These are phyloP conservation scores for Rattus rattus DNA, from an alignment of 2,113 vertebrate genomes.

Conservation along the genomic window DNA sequence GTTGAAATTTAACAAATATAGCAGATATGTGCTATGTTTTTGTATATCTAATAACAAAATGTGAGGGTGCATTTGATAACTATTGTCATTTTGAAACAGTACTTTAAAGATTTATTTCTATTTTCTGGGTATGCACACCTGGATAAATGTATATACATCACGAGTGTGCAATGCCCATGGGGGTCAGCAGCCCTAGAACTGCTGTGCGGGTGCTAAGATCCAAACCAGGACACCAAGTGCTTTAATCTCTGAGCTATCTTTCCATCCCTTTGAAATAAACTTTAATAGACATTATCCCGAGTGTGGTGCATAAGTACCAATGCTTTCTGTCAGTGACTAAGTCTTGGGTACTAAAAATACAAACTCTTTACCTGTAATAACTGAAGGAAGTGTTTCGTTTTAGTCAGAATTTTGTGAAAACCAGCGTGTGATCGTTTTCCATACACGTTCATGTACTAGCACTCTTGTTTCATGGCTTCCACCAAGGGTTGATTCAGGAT, in stretches of 20 bases:
- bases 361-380: not conserved
- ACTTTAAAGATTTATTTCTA: not conserved
- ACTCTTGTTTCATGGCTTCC: not conserved
- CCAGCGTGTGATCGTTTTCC: not conserved
- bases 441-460: not conserved
- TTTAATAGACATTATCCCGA: not conserved
- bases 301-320: not conserved
- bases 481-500: not conserved
- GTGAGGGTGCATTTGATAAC: not conserved
- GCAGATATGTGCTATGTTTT: not conserved
- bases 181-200: not conserved
- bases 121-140: not conserved
- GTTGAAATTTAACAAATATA: not conserved
- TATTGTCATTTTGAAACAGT: not conserved
- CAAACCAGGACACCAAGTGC: not conserved
- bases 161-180: not conserved
- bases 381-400: not conserved
- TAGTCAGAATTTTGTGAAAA: slow-evolving; percentile 3
- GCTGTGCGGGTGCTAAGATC: not conserved
- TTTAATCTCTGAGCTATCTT: not conserved
- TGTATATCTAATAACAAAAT: slow-evolving; percentile 14
- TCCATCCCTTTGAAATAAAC: not conserved
- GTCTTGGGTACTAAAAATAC: not conserved
- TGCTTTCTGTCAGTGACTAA: not conserved
- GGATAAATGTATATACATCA: not conserved